A percentile compares a stretch with the other conserved stretches of the same genome.
These are phyloP conservation scores for Myoxocephalus aenaeus DNA, from an alignment of 2,797 vertebrate genomes.

Conservation along the genomic window DNA sequence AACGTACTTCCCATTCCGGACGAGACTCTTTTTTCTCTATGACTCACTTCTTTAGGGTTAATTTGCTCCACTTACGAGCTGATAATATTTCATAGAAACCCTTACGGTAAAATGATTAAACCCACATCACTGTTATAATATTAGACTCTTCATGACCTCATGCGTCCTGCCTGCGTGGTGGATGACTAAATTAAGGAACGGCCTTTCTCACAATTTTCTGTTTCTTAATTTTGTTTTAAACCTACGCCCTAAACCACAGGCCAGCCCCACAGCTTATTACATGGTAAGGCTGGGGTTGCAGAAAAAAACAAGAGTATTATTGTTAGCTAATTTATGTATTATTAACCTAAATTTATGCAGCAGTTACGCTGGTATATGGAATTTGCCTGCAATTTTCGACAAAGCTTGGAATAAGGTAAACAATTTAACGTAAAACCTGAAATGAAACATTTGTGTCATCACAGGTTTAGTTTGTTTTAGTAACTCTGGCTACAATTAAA, in stretches of 20 bases:
- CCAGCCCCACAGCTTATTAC: slow-evolving; percentile 63
- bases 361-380: slow-evolving; percentile 3
- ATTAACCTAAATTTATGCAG: slow-evolving; percentile 55
- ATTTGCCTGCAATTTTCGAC: slow-evolving; percentile 20
- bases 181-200: slow-evolving; percentile 68
- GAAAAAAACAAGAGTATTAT: slow-evolving; percentile 53
- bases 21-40: slow-evolving; percentile 51
- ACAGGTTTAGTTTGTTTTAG: slow-evolving; percentile 47
- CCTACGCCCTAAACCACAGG: slow-evolving; percentile 73
- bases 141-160: slow-evolving; percentile 69
- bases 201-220: slow-evolving; percentile 52
- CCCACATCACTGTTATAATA: slow-evolving; percentile 55
- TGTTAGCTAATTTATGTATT: slow-evolving; percentile 59
- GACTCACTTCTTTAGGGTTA: slow-evolving; percentile 62
- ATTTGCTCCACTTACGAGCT: slow-evolving; percentile 62
- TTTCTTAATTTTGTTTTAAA: slow-evolving; percentile 68
- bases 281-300: slow-evolving; percentile 48
- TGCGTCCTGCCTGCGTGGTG: slow-evolving; percentile 56
- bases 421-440: slow-evolving; percentile 22
- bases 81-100: slow-evolving; percentile 69
- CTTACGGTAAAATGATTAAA: slow-evolving; percentile 63
- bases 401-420: slow-evolving; percentile 30
- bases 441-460: slow-evolving; percentile 30
- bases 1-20: slow-evolving; percentile 48
- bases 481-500: slow-evolving; percentile 37